phyloP scores from a whole-genome alignment of 2,888 invertebrate genomes.

The Melikaiella ostensackeni region DNA sequence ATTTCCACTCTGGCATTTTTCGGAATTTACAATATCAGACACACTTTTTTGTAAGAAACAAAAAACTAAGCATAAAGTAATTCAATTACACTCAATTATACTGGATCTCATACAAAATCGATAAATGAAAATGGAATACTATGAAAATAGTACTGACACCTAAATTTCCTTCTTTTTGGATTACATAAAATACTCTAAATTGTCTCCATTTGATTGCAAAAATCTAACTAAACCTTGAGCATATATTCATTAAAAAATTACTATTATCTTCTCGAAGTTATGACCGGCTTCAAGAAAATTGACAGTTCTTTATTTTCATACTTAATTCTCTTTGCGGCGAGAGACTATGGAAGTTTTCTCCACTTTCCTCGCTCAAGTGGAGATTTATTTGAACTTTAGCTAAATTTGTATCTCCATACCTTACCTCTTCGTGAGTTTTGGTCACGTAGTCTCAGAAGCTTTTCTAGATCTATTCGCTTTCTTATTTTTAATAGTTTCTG shows the following conservation, averaged over 20 bases:
- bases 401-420: conserved; percentile 31
- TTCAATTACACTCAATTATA: background rate
- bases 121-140: background rate
- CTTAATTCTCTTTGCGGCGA: background rate
- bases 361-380: conserved; percentile 93
- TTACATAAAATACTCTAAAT: background rate
- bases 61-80: background rate
- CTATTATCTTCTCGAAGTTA: background rate
- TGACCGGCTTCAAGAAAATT: background rate
- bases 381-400: conserved; percentile 79
- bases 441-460: conserved; percentile 67
- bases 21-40: background rate
- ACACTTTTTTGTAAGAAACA: background rate
- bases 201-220: background rate
- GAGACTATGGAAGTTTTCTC: conserved; percentile 76
- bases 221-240: conserved; percentile 1
- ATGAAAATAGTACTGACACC: background rate
- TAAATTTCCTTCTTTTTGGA: background rate
- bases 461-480: conserved; percentile 67
- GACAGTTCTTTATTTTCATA: background rate
- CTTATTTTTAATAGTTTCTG: conserved; percentile 67
- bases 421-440: conserved; percentile 42
- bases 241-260: background rate
- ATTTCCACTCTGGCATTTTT: background rate
- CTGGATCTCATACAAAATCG: background rate